Evolutionary conservation across 2,113 vertebrate genomes (phyloP), one percentile per base, ranked within the genome.

Genomic region (Brachyhypopomus gauderio): DNA sequence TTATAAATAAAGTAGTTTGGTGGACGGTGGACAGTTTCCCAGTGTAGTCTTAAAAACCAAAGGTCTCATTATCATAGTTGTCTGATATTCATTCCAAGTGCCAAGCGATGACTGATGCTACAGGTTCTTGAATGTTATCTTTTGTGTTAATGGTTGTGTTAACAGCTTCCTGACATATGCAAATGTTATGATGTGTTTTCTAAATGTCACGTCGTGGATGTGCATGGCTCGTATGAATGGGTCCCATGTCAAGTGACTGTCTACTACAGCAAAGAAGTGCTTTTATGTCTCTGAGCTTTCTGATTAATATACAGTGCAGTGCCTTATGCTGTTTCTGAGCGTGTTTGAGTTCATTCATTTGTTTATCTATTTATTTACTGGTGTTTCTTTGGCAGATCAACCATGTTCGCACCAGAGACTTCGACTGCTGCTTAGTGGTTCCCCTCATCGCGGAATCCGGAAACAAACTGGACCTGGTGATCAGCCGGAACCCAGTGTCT

Each of bases 351-450:
- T 58, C 2, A 38, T 30, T 3, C 4, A 4, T 25, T 25, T 20
- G 7, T 59, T 7, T 30, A 19, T 8, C 30, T 30, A 4, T 25
- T 25, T 20, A 16, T 59, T 7, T 30, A 19, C 3, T 8, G 4
- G 34, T 66, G 34, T 19, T 34, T 4, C 25, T 55, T 16, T 55
- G 22, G 19, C 87, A 99, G 98, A 95, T 99, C 3, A 99, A 98
- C 86, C 97, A 98, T 0, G 94, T 99, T 17, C 94, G 97, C 79
- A 99, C 98, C n/a, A 93, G 98, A 85, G 97, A 99, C 93, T 98
- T 98, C 59, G 98, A 99, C 92, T 99, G 97, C 93, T 99, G 97
- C 82, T 94, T 99, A 1, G 97, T 98, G 0, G 97, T 99, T 78
- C 98, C 98, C 52, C 95, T 99, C 73, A 99, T 99, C 5, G 96